Evolutionary conservation across 2,797 vertebrate species (phyloP), one percentile per base, ranked within the genome.

Genomic region (Helicolenus hilgendorfi): DNA sequence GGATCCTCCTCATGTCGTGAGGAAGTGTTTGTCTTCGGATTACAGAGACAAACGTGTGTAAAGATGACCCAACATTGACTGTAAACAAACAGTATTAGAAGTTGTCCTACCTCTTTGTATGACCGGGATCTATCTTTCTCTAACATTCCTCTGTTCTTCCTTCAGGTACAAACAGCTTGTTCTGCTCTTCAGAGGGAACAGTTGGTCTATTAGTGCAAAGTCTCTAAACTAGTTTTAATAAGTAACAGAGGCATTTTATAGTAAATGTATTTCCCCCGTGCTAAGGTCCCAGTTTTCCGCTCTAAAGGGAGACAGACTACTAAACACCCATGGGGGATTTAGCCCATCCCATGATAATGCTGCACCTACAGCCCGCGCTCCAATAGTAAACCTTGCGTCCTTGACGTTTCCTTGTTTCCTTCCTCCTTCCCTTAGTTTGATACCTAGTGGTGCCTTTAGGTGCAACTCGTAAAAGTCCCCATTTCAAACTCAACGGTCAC

Each of bases 101-200:
- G 14, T 5, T 8, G 1, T 70, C 69, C 15, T 97, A 99, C 99
- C 98, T 98, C 98, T 85, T 96, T 96, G 94, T 99, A 99, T 65
- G 97, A 97, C 36, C 95, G 95, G 79, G 96, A 92, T 11, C 65
- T 65, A 70, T 98, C 98, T 4, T 94, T 97, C 49, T 97, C 92
- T 20, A 96, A 94, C 98, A 98, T 98, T 93, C 95, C 97, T 96
- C 92, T 62, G 77, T 67, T 22, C 89, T 64, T 78, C 69, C 35
- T 20, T 8, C 33, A 11, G 1, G 8, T 1, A 27, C 49, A 7
- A 7, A 58, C 31, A 10, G 5, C 29, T n/a, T 2, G 8, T 38
- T 14, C 76, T n/a, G 45, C 26, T 15, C 41, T n/a, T 18, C 9
- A 15, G 10, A 1, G n/a, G 5, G 14, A 56, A 3, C 4, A 1